Conservation (phyloP, 64 coral and sea anemone species). For the Montipora foliosa region DNA sequence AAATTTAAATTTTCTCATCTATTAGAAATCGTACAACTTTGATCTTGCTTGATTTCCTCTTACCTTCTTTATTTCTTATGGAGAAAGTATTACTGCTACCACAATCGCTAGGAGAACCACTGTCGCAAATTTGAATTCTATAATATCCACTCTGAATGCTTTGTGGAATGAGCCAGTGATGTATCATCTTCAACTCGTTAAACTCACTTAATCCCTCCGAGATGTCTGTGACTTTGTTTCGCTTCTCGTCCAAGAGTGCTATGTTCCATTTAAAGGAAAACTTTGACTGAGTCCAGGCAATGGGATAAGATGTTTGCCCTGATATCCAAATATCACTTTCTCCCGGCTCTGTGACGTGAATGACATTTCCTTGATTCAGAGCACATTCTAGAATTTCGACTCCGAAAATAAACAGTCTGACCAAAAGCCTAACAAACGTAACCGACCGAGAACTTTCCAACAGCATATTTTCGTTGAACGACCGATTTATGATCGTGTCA, state of each 20-base stretch:
- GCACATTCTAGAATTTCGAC: not conserved
- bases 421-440: not conserved
- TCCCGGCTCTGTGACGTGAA: constrained; percentile 49
- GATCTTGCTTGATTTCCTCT: not conserved
- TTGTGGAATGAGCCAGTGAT: constrained; percentile 56
- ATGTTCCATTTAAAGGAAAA: constrained; percentile 79
- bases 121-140: constrained; percentile 55
- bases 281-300: constrained; percentile 79
- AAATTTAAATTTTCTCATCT: too few relatives aligned
- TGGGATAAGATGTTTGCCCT: constrained; percentile 43
- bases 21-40: too few relatives aligned
- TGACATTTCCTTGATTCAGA: constrained; percentile 14
- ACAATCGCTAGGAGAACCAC: not conserved
- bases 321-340: constrained; percentile 46
- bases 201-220: constrained; percentile 71
- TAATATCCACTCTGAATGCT: constrained; percentile 55
- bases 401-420: not conserved
- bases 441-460: not conserved
- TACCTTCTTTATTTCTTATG: constrained; percentile 49
- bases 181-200: constrained; percentile 68
- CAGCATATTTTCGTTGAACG: not conserved
- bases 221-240: constrained; percentile 61
- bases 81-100: constrained; percentile 62
- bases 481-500: not conserved
- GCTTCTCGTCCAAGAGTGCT: constrained; percentile 48